phyloP scores from a whole-genome alignment of 2,888 invertebrate genomes.

The Halocaridina rubra region DNA sequence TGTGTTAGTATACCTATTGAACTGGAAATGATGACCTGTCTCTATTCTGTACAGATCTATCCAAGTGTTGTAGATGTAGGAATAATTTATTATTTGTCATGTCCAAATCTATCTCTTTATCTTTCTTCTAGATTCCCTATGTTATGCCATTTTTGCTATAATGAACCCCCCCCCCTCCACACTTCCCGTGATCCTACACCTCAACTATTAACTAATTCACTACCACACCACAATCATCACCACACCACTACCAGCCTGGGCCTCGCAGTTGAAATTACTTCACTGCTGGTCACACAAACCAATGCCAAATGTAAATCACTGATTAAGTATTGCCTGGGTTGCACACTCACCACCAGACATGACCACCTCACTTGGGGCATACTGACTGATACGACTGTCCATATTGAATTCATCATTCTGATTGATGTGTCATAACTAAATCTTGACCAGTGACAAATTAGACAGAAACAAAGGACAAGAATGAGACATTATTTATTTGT shows the following conservation, averaged over 20 bases:
- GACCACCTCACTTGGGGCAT: conserved; percentile 34
- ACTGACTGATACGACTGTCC: too few species aligned
- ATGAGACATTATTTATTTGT: too few species aligned
- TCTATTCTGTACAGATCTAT: conserved; percentile 61
- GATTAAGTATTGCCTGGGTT: conserved; percentile 29
- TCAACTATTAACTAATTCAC: conserved; percentile 48
- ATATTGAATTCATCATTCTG: too few species aligned
- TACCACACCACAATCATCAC: conserved; percentile 25
- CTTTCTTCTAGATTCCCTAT: conserved; percentile 58
- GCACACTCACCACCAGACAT: conserved; percentile 43
- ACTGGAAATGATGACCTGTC: conserved; percentile 59
- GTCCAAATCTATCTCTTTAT: conserved; percentile 60
- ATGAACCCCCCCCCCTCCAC: conserved; percentile 41
- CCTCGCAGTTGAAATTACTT: conserved; percentile 41
- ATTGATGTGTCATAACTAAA: too few species aligned
- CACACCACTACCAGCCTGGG: conserved; percentile 39
- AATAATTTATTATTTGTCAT: conserved; percentile 62
- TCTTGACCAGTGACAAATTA: too few species aligned
- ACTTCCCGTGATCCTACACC: conserved; percentile 46
- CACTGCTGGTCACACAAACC: conserved; percentile 49
- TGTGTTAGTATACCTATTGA: conserved; percentile 57
- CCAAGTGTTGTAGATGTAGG: conserved; percentile 60
- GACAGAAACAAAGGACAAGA: too few species aligned
- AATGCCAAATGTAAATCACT: conserved; percentile 55
- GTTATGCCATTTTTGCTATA: conserved; percentile 55